A percentile compares a stretch with the other conserved stretches of the same genome.
Evolutionary conservation across 2,113 vertebrate species (phyloP).

Genomic region (Uropsilus gracilis): DNA sequence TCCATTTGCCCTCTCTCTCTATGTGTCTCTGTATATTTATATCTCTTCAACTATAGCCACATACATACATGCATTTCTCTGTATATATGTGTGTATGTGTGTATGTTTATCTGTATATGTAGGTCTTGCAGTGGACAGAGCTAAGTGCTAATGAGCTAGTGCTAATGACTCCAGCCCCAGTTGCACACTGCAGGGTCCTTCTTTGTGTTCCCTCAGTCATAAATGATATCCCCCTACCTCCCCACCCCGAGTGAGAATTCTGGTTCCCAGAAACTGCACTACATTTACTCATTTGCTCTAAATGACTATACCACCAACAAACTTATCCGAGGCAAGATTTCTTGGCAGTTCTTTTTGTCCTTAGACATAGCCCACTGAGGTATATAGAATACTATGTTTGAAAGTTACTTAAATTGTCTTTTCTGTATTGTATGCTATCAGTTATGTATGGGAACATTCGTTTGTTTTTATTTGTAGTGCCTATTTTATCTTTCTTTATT

Average conservation of each 20-base stretch:
- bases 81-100: not conserved
- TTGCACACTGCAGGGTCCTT: not conserved
- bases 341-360: not conserved
- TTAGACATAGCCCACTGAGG: not conserved
- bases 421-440: not conserved
- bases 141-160: not conserved
- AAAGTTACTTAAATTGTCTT: not conserved
- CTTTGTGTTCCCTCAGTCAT: not conserved
- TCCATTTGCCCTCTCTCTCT: not conserved
- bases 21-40: not conserved
- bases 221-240: not conserved
- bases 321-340: not conserved
- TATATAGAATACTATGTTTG: not conserved
- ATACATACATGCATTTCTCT: not conserved
- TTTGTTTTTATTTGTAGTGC: constrained; percentile 5
- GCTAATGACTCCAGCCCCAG: not conserved
- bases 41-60: not conserved
- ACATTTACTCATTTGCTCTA: not conserved
- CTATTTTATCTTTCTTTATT: too few species aligned
- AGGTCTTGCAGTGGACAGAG: not conserved
- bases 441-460: not conserved
- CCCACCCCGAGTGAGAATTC: not conserved
- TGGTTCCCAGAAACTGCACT: not conserved
- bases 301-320: not conserved
- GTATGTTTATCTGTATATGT: not conserved